phyloP scores from a whole-genome alignment of 2,113 vertebrate genomes.

The Calidris pygmaea region DNA sequence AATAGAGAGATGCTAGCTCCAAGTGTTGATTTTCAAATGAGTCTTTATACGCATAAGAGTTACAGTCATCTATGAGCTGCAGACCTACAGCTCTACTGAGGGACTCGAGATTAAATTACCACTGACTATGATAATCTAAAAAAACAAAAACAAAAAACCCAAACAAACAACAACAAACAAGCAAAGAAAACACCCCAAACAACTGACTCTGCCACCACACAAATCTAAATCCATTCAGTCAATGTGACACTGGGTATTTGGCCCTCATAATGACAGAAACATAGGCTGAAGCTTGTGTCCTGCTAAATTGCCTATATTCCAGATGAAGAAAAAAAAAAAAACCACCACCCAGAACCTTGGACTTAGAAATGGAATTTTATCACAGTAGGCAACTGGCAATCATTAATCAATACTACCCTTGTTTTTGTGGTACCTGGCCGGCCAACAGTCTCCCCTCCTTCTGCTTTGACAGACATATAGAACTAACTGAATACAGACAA shows the following conservation, averaged over 20 bases:
- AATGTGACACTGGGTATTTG: not conserved
- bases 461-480: not conserved
- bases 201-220: not conserved
- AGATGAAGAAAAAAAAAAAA: not conserved
- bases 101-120: not conserved
- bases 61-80: not conserved
- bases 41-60: not conserved
- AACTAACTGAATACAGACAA: not conserved
- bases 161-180: not conserved
- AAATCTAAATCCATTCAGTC: not conserved
- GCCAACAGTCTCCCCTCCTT: not conserved
- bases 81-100: not conserved
- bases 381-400: not conserved
- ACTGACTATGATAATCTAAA: not conserved
- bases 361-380: not conserved
- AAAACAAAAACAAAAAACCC: not conserved
- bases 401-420: not conserved
- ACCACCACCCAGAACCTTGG: not conserved
- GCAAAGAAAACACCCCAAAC: not conserved
- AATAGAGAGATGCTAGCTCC: conserved; percentile 48
- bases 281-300: not conserved
- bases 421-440: not conserved
- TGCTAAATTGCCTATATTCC: not conserved
- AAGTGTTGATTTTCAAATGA: conserved; percentile 59
- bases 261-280: not conserved